Evolutionary conservation across 64 coral and sea anemone species (phyloP), one percentile per base, ranked within the genome.

Genomic region (Porites lutea): DNA sequence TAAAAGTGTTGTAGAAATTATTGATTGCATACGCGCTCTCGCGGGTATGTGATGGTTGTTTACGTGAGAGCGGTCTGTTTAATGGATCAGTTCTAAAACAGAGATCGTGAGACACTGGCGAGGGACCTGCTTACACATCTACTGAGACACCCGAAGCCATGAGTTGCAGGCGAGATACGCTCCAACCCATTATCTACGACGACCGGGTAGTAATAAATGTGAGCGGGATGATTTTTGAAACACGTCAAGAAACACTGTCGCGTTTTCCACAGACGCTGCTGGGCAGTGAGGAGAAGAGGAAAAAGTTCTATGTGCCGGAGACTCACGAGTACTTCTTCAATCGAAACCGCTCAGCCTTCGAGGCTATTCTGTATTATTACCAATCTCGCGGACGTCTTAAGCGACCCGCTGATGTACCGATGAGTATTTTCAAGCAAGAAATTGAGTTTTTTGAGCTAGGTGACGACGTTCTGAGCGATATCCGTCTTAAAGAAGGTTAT

Each of bases 221-320:
- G 19, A 98, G 96, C 68, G 96, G 96, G 48, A 86, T 95, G 86
- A 92, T 95, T 57, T 98, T 95, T 51, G 96, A 98, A 90, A 98
- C 96, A 37, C 90, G 83, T 10, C 77, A 92, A 50, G 61, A 71
- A 15, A 98, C 96, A 14, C 76, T 98, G 66, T 75, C 87, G 79
- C 85, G 94, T 57, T 98, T 92, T 83, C 96, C 96, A 7, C 82
- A 93, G 51, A 95, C 96, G 48, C 88, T 98, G 1, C 90, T 98
- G 9, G 96, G 96, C 8, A 92, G 77, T 46, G 87, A 87, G 59
- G 86, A 86, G 8, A 98, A 98, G 73, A 76, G 96, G 27, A 86
- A 80, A 12, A 84, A 65, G 19, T 98, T 93, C 52, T 98, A 95
- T 53, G 93, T 93, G 21, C 48, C 87, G n/a, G 93, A 95, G 51